Base-by-base conservation (phyloP, 2,113 vertebrate species). In the Forbesichthys agassizii region DNA sequence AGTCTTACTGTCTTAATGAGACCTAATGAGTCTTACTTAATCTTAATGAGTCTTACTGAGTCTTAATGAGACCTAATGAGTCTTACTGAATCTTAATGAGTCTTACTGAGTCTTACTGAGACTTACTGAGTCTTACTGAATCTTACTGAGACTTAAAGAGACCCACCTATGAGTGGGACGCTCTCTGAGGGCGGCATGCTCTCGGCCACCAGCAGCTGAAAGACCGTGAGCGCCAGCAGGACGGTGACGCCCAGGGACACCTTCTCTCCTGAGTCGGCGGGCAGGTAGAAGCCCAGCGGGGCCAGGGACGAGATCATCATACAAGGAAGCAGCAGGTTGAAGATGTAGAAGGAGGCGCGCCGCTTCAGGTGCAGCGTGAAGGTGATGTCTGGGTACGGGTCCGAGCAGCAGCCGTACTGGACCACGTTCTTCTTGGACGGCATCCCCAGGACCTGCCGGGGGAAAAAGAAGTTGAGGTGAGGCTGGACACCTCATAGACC, bases 131-230 rank as follows among this genome's bases (percentile, higher is more conserved):
- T 27, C 27, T 27, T 27, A 27, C 2, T 27, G 27, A 27, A 2
- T 27, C 27, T 27, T 27, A 27, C 2, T 27, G 27, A 27, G 27
- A 27, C 27, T 27, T 27, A 27, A 27, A 2, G 27, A 27, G 27
- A 27, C 27, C 91, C 71, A 96, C 97, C 97, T 80, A 99, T 99
- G 42, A 98, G 87, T 0, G 97, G 97, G 3, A 99, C 94, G 0
- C 94, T 98, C 93, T 99, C 97, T 0, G 97, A 98, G 1, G 97
- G 96, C 0, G 97, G 97, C 97, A 99, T 99, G 90, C 96, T 99
- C 88, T 99, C 98, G 3, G 98, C 97, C 86, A 99, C 98, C 92
- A 99, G 96, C 64, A 99, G 82, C 89, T 99, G 98, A 73, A 99
- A 99, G 48, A 99, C 98, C 0, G 98, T 99, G 68, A 99, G 94